phyloP scores from a whole-genome alignment of 2,113 vertebrate genomes.

The Anser cygnoides region DNA sequence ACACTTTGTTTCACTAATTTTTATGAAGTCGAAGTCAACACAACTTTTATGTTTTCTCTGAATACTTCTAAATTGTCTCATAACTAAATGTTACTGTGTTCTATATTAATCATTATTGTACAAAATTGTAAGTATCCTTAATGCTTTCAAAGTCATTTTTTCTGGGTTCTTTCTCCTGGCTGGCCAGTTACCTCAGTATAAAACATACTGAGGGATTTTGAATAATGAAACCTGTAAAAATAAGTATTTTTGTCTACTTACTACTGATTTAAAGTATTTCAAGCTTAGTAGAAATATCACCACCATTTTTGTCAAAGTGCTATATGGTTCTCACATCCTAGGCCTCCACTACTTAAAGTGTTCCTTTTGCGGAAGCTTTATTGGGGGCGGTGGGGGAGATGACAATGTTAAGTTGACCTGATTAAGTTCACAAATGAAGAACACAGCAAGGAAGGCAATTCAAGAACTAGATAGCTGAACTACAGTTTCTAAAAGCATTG shows the following conservation, averaged over 20 bases:
- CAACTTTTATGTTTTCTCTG: not conserved
- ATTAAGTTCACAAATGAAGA: not conserved
- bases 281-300: slow-evolving; percentile 1
- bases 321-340: not conserved
- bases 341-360: not conserved
- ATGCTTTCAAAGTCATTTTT: not conserved
- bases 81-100: not conserved
- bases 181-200: not conserved
- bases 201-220: not conserved
- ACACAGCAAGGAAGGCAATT: slow-evolving; percentile 6
- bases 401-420: slow-evolving; percentile 3
- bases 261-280: slow-evolving; percentile 10
- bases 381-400: not conserved
- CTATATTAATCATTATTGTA: not conserved
- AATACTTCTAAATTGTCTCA: not conserved
- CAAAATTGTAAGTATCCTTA: not conserved
- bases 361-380: slow-evolving; percentile 11
- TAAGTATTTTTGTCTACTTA: not conserved
- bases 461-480: not conserved
- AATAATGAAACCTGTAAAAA: slow-evolving; percentile 11
- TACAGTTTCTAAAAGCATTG: not conserved
- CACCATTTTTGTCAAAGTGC: slow-evolving; percentile 16
- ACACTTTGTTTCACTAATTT: slow-evolving; percentile 11
- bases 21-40: not conserved
- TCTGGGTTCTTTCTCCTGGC: not conserved